These are phyloP conservation scores for Smithornis capensis DNA, from an alignment of 2,113 vertebrate genomes.

Conservation along the genomic window DNA sequence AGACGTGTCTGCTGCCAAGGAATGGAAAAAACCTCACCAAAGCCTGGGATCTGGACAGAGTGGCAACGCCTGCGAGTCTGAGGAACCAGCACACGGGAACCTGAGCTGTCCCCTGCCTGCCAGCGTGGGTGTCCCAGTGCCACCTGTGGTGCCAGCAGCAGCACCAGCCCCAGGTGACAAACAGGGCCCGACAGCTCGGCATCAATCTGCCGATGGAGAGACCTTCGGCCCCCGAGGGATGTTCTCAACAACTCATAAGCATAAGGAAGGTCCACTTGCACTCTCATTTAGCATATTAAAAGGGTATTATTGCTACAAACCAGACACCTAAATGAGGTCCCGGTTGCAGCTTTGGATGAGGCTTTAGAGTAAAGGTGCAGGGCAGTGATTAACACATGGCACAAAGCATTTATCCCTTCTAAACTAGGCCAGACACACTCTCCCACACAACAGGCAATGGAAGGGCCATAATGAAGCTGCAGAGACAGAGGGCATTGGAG, in stretches of 20 bases:
- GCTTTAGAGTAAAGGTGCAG: constrained; percentile 66
- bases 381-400: constrained; percentile 16
- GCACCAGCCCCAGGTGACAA: constrained; percentile 29
- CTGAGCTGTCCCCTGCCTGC: background rate
- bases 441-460: background rate
- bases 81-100: background rate
- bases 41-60: background rate
- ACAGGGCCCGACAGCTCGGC: constrained; percentile 9
- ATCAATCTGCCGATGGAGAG: constrained; percentile 48
- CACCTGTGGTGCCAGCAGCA: background rate
- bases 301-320: constrained; percentile 73
- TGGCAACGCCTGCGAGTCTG: rapidly evolving
- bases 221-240: constrained; percentile 62
- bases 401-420: background rate
- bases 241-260: constrained; percentile 37
- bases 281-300: constrained; percentile 75
- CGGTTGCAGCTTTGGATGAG: constrained; percentile 45
- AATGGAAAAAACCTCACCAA: background rate
- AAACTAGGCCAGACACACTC: constrained; percentile 19
- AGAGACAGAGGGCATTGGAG: background rate
- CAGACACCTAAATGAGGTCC: constrained; percentile 71
- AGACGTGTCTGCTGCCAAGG: background rate
- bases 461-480: background rate
- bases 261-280: constrained; percentile 62
- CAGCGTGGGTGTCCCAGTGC: background rate